Base-by-base conservation (phyloP, 2,113 vertebrate species). In the Irena cyanogastra region DNA sequence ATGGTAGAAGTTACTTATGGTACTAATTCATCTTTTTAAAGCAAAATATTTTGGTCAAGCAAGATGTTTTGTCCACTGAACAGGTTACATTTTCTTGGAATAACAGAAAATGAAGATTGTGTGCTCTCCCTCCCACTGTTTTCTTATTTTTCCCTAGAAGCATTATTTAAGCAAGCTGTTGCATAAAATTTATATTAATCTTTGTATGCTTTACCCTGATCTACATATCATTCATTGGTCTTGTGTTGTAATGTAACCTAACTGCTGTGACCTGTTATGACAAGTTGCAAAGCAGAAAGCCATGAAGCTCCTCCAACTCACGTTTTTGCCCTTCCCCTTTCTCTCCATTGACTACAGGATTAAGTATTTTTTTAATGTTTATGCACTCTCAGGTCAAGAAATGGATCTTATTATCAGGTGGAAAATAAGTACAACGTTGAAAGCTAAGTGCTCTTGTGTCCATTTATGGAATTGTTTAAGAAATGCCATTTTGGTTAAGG, bases 381-480 rank as follows among this genome's bases (percentile, higher is more conserved):
- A 86, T 92, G 95, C n/a, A 52, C 31, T 87, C 42, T 77, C 18
- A 45, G n/a, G 70, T 77, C 74, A 90, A 59, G 89, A 93, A 96
- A 80, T 54, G 9, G n/a, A n/a, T 78, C 15, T 89, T 89, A 63
- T 26, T 86, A 77, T 63, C 74, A 79, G 13, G n/a, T 85, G 80
- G 57, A 64, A 92, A 89, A 89, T 90, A 94, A 86, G 83, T 69
- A 47, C 39, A 83, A 66, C 72, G 79, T 56, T 68, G 66, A 83
- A 82, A 64, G 52, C 41, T 68, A 76, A 96, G 64, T 93, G 84
- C 44, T 92, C 22, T 57, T 93, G 30, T 63, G 47, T 90, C 22
- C 85, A 77, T 83, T 96, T 94, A 37, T 95, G 76, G 91, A 95
- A 87, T 87, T 96, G 83, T 91, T 95, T 71, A 92, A 95, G 90